These are phyloP conservation scores for Platyscelio sp. DNA, from an alignment of 2,888 invertebrate species.

Conservation along the genomic window DNA sequence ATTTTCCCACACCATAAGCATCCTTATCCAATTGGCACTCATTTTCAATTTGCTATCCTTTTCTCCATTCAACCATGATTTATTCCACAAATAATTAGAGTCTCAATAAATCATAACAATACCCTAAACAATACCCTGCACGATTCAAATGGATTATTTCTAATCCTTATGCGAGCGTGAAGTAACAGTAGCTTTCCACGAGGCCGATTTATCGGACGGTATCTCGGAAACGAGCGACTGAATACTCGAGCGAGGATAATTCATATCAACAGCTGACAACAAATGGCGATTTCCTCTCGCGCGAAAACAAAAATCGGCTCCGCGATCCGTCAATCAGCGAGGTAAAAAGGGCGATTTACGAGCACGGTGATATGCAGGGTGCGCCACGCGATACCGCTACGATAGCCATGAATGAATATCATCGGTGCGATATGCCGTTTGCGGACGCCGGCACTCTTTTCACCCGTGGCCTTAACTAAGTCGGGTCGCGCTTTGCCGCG, in stretches of 20 bases:
- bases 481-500: constrained; percentile 60
- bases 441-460: constrained; percentile 42
- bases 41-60: too few relatives aligned
- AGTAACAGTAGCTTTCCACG: neutral
- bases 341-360: constrained; percentile 58
- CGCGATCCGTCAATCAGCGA: constrained; percentile 51
- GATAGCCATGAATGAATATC: constrained; percentile 64
- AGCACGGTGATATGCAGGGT: constrained; percentile 54
- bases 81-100: too few relatives aligned
- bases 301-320: constrained; percentile 3
- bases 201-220: neutral
- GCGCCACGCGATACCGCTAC: constrained; percentile 55
- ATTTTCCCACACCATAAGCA: too few relatives aligned
- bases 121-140: constrained; percentile 24
- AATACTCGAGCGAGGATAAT: neutral
- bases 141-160: constrained; percentile 2
- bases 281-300: neutral
- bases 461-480: constrained; percentile 57
- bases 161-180: constrained; percentile 5
- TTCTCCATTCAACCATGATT: too few relatives aligned
- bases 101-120: too few relatives aligned
- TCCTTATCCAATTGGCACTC: too few relatives aligned
- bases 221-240: constrained; percentile 1
- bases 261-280: constrained; percentile 1
- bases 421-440: constrained; percentile 65